Percentiles rank a stretch among this genome's conserved stretches.
phyloP scores from a whole-genome alignment of 2,113 vertebrate species.

The Myrmecobius fasciatus region DNA sequence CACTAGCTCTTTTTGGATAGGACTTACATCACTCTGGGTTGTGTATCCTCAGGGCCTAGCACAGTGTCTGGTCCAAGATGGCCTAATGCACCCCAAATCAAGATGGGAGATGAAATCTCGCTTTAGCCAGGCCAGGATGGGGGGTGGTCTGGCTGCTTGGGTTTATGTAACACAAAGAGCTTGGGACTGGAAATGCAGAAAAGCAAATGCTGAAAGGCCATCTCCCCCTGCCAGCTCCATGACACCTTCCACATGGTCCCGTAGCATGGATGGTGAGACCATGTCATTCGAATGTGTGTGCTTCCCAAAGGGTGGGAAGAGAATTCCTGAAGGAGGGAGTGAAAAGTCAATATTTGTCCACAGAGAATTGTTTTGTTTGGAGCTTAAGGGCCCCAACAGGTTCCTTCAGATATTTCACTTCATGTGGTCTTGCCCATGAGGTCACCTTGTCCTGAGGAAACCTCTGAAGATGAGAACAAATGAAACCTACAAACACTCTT shows the following conservation, averaged over 20 bases:
- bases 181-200: background rate
- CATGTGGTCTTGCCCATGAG: conserved; percentile 53
- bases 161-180: background rate
- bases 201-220: background rate
- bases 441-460: conserved; percentile 52
- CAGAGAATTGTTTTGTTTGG: conserved; percentile 54
- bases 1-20: too few species aligned
- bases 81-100: too few species aligned
- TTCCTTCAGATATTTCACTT: conserved; percentile 56
- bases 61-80: too few species aligned
- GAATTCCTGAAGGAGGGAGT: conserved; percentile 22
- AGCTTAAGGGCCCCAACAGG: conserved; percentile 32
- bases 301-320: conserved; percentile 53
- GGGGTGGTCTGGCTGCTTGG: rapidly evolving
- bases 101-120: too few species aligned
- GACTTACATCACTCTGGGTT: too few species aligned
- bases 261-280: background rate
- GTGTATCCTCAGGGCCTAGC: too few species aligned
- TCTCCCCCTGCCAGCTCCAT: background rate
- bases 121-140: background rate
- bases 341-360: conserved; percentile 63
- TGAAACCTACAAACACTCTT: conserved; percentile 28
- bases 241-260: background rate
- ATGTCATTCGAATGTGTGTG: background rate
- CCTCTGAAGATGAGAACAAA: background rate